phyloP scores from a whole-genome alignment of 2,888 invertebrate genomes.

The Dione juno region DNA sequence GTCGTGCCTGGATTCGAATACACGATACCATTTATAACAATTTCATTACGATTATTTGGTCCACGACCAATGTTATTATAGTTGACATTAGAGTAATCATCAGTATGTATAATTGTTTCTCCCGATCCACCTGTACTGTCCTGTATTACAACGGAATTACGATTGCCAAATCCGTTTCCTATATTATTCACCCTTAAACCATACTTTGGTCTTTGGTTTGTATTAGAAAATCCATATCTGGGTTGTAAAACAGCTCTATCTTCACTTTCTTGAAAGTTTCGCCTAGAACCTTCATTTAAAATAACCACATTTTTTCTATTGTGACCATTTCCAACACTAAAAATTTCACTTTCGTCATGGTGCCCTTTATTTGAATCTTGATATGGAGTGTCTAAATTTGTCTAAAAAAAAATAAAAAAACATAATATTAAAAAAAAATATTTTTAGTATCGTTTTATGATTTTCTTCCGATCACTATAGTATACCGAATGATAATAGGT shows the following conservation, averaged over 20 bases:
- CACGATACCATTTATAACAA: constrained; percentile 24
- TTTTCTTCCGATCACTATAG: too few relatives aligned
- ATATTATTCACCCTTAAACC: constrained; percentile 20
- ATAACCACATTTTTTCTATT: constrained; percentile 29
- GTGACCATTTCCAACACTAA: constrained; percentile 33
- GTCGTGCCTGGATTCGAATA: background rate
- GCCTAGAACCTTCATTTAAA: background rate
- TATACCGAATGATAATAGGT: too few relatives aligned
- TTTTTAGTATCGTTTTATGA: too few relatives aligned
- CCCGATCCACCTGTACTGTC: constrained; percentile 1
- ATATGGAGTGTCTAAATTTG: background rate
- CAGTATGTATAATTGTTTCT: background rate
- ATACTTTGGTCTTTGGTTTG: background rate
- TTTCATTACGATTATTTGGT: constrained; percentile 24
- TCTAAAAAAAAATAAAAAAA: constrained; percentile 18
- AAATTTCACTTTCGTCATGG: background rate
- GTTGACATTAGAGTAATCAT: background rate
- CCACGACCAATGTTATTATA: constrained; percentile 29
- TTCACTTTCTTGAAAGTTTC: background rate
- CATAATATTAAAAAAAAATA: background rate
- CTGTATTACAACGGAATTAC: constrained; percentile 15
- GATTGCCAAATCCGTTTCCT: constrained; percentile 32
- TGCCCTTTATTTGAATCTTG: background rate
- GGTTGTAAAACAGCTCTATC: background rate
- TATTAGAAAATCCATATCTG: background rate